These are phyloP conservation scores for Microhierax caerulescens DNA, from an alignment of 2,797 vertebrate genomes.

Conservation along the genomic window DNA sequence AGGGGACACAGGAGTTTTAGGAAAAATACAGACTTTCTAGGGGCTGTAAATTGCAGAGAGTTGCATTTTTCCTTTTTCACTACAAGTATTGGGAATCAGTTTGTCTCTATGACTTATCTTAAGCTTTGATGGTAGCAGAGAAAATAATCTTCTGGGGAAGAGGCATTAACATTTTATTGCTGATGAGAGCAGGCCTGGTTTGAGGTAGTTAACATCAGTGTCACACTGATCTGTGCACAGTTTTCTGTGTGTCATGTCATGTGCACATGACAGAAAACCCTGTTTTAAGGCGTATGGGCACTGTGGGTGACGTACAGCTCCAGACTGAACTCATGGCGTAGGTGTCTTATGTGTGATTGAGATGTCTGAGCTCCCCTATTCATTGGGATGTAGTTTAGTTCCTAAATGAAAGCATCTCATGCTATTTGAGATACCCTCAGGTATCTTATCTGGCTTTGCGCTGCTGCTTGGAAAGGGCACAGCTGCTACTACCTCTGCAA, in stretches of 20 bases:
- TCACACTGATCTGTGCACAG: accelerated
- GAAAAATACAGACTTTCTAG: background rate
- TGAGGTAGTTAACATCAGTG: background rate
- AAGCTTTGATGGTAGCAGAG: background rate
- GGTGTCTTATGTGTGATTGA: background rate
- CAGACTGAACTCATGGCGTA: background rate
- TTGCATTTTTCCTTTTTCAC: background rate
- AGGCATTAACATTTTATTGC: background rate
- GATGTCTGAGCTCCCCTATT: background rate
- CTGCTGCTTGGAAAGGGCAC: background rate
- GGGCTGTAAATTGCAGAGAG: background rate
- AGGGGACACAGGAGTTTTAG: background rate
- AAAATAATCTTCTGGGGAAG: background rate
- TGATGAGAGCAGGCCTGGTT: background rate
- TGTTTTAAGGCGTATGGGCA: background rate
- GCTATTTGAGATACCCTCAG: background rate
- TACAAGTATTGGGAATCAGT: background rate
- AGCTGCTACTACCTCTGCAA: background rate
- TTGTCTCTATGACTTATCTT: background rate
- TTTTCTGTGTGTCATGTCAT: background rate
- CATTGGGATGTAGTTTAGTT: background rate
- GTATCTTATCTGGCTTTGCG: background rate
- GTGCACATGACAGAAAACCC: background rate
- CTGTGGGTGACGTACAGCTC: background rate
- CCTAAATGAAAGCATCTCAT: background rate